Percentiles rank a stretch among this genome's conserved stretches.
Evolutionary conservation across 2,113 vertebrate genomes (phyloP).

Genomic region (Petrocephalus microphthalmus): DNA sequence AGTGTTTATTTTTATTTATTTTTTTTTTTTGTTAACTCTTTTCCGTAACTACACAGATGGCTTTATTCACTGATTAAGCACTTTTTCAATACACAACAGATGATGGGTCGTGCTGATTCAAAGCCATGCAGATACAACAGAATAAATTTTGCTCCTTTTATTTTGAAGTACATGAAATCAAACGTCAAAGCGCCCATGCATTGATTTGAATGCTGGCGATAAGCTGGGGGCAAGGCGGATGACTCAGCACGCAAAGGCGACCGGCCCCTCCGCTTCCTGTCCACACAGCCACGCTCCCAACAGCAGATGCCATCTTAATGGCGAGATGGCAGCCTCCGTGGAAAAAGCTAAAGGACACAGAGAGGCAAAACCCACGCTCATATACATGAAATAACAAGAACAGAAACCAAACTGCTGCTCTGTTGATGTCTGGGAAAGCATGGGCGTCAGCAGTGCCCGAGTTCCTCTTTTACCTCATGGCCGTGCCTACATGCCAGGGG

Average conservation of each 20-base stretch:
- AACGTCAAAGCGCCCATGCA: neutral
- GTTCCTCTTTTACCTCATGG: neutral
- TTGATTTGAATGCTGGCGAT: neutral
- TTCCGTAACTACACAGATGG: neutral
- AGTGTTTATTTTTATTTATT: no score
- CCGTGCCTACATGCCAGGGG: neutral
- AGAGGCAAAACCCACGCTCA: neutral
- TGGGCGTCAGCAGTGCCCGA: neutral
- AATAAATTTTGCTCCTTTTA: neutral
- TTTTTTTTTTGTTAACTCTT: neutral
- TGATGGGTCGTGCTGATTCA: neutral
- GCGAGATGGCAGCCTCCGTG: neutral
- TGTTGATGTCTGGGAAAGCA: neutral
- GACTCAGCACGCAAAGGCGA: neutral
- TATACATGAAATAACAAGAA: neutral
- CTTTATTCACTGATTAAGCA: neutral
- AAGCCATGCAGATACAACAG: neutral
- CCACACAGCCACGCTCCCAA: neutral
- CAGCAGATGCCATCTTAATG: slow-evolving; percentile 1
- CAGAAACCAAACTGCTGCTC: neutral
- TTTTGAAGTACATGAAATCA: neutral
- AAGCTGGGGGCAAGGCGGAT: neutral
- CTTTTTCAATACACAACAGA: neutral
- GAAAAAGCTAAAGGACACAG: neutral
- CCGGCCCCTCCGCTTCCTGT: neutral